A percentile compares a stretch with the other conserved stretches of the same genome.
phyloP scores from a whole-genome alignment of 2,888 invertebrate species.

The Trissolcus brochymenae region DNA sequence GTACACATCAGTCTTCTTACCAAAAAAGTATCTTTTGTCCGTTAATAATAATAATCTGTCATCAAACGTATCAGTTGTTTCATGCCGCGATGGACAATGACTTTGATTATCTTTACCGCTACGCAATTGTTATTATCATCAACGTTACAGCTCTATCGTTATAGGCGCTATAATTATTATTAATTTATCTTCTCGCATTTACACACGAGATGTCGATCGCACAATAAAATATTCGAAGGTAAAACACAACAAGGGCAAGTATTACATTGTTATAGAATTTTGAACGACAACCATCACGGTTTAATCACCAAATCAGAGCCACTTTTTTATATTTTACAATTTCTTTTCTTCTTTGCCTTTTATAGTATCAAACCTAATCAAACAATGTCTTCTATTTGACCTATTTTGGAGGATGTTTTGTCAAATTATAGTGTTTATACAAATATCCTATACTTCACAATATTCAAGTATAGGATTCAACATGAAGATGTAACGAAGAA shows the following conservation, averaged over 20 bases:
- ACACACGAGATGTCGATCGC: slow-evolving; percentile 67
- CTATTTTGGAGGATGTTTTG: slow-evolving; percentile 5
- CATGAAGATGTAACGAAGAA: too few relatives aligned
- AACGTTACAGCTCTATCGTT: slow-evolving; percentile 52
- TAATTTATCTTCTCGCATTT: slow-evolving; percentile 64
- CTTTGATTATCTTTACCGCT: slow-evolving; percentile 53
- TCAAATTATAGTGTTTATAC: not conserved
- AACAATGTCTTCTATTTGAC: not conserved
- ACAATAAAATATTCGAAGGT: slow-evolving; percentile 74
- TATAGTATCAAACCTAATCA: not conserved
- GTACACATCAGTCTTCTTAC: slow-evolving; percentile 1
- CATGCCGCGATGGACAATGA: slow-evolving; percentile 46
- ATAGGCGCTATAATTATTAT: slow-evolving; percentile 59
- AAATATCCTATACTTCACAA: too few relatives aligned
- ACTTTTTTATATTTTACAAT: not conserved
- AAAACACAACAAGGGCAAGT: slow-evolving; percentile 75
- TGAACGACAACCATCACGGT: slow-evolving; percentile 60
- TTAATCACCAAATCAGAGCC: not conserved
- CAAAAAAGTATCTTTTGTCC: too few relatives aligned
- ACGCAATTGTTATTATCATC: slow-evolving; percentile 51
- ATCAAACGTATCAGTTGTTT: slow-evolving; percentile 26
- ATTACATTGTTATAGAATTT: slow-evolving; percentile 69
- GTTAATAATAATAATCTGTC: not conserved
- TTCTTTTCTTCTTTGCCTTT: not conserved
- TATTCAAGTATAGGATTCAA: not conserved